A percentile compares a stretch with the other conserved stretches of the same genome.
Evolutionary conservation across 2,113 vertebrate species (phyloP).

Genomic region (Boleophthalmus pectinirostris): DNA sequence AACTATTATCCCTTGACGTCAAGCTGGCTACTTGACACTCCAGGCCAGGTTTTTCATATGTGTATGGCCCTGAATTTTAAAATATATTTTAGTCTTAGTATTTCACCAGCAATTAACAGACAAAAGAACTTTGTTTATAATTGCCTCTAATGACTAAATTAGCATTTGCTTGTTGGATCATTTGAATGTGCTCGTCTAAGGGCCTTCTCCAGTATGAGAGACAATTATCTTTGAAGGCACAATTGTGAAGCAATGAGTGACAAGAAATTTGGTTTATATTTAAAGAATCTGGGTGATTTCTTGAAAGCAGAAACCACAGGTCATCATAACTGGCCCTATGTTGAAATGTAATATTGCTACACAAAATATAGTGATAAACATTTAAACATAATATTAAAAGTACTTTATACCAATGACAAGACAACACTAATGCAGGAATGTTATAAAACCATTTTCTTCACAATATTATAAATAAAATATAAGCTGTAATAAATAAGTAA

Average conservation of each 20-base stretch:
- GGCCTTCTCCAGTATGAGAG: conserved; percentile 25
- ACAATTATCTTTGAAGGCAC: conserved; percentile 52
- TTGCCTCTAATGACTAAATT: conserved; percentile 76
- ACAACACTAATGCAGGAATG: neutral
- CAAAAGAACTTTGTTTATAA: conserved; percentile 71
- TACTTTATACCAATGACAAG: no score
- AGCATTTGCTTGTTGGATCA: conserved; percentile 71
- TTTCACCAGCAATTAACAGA: conserved; percentile 66
- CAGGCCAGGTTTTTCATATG: conserved; percentile 65
- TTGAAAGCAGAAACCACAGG: neutral
- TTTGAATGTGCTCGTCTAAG: conserved; percentile 50
- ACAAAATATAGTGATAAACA: neutral
- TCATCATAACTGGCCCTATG: neutral
- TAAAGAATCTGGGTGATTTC: neutral
- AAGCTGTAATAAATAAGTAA: no score
- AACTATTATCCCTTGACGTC: conserved; percentile 47
- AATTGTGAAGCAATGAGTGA: conserved; percentile 39
- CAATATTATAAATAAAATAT: neutral
- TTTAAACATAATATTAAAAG: no score
- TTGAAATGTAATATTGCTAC: neutral
- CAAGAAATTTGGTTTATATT: conserved; percentile 29
- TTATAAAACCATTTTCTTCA: neutral
- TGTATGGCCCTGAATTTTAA: conserved; percentile 47
- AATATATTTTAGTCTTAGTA: conserved; percentile 59
- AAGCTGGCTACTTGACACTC: conserved; percentile 43